These are phyloP conservation scores for Menidia menidia DNA, from an alignment of 2,797 vertebrate species.

Conservation along the genomic window DNA sequence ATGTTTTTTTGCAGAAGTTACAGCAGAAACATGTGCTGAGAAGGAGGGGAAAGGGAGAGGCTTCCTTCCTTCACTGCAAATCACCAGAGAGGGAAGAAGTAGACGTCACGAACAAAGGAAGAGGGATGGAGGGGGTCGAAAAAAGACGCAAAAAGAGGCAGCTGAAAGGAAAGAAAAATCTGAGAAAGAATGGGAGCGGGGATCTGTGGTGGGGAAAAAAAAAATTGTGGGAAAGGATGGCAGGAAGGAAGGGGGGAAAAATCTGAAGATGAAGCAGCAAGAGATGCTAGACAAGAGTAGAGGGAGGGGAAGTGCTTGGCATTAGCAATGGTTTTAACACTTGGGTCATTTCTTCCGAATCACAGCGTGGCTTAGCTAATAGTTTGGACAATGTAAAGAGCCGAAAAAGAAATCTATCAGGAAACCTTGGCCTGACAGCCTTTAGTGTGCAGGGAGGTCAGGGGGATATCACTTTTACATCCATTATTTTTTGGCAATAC, in stretches of 20 bases:
- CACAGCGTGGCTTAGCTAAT: conserved; percentile 24
- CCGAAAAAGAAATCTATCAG: conserved; percentile 24
- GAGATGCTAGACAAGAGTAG: conserved; percentile 34
- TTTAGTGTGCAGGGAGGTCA: conserved; percentile 7
- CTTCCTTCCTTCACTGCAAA: conserved; percentile 76
- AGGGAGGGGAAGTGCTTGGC: conserved; percentile 33
- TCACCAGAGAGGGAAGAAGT: conserved; percentile 61
- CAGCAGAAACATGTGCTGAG: conserved; percentile 66
- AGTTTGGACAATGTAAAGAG: conserved; percentile 1
- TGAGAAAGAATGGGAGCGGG: conserved; percentile 1
- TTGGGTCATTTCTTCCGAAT: conserved; percentile 69
- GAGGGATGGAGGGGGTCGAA: conserved; percentile 28
- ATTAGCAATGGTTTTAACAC: conserved; percentile 58
- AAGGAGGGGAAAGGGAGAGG: conserved; percentile 77
- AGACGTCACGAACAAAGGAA: conserved; percentile 56
- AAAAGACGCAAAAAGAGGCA: conserved; percentile 30
- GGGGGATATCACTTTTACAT: conserved; percentile 27
- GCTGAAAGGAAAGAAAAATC: conserved; percentile 1
- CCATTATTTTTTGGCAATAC: conserved; percentile 31
- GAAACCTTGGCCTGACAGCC: conserved; percentile 14
- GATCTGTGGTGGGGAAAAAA: conserved; percentile 22
- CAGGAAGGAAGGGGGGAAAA: conserved; percentile 9
- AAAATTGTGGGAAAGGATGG: conserved; percentile 23
- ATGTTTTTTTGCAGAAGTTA: conserved; percentile 35
- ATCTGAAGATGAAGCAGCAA: conserved; percentile 22